Conservation (phyloP, 2,888 invertebrate genomes). For the Ormyrus thymus region DNA sequence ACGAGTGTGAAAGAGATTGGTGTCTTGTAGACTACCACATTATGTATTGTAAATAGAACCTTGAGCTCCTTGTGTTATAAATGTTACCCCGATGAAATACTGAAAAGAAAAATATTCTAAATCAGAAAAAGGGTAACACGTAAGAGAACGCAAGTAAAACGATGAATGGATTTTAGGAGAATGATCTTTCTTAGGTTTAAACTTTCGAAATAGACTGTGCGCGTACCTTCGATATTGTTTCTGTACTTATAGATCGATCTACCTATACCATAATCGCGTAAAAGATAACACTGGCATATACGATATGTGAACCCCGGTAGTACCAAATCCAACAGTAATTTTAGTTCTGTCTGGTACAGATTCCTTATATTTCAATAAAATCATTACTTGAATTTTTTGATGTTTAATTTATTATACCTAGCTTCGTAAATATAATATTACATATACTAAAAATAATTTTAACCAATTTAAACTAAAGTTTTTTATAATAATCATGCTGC, state of each 20-base stretch:
- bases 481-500: too few relatives aligned
- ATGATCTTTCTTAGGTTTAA: conserved; percentile 70
- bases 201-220: conserved; percentile 72
- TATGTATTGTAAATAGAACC: conserved; percentile 58
- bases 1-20: conserved; percentile 34
- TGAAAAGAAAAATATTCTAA: conserved; percentile 6
- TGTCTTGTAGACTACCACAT: conserved; percentile 52
- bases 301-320: conserved; percentile 74
- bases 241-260: conserved; percentile 73
- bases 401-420: conserved; percentile 28
- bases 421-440: neutral
- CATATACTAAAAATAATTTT: too few relatives aligned
- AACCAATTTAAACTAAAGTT: too few relatives aligned
- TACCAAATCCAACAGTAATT: conserved; percentile 75
- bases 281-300: conserved; percentile 67
- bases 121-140: conserved; percentile 46
- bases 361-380: conserved; percentile 76
- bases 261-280: conserved; percentile 66
- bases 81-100: conserved; percentile 55
- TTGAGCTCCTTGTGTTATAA: conserved; percentile 64
- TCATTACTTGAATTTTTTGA: conserved; percentile 68
- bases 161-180: conserved; percentile 48
- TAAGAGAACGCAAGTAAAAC: conserved; percentile 41
- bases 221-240: conserved; percentile 73
- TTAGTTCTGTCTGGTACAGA: conserved; percentile 76